Evolutionary conservation across 2,888 invertebrate species (phyloP).

Genomic region (Microdon myrmicae): DNA sequence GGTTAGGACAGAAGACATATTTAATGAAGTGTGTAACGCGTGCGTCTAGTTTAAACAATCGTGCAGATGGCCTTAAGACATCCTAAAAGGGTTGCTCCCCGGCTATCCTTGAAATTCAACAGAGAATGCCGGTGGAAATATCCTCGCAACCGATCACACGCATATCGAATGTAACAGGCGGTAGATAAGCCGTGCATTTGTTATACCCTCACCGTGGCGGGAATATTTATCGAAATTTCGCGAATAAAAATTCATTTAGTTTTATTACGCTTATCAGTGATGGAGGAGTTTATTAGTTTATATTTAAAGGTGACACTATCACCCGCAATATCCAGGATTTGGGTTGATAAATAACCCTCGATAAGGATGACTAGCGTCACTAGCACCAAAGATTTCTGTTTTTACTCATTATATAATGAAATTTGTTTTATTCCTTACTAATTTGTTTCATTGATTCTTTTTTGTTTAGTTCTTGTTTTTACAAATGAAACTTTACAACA

Average conservation of each 20-base stretch:
- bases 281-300: constrained; percentile 8
- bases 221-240: too few species aligned
- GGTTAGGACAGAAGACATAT: constrained; percentile 25
- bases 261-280: constrained; percentile 26
- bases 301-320: constrained; percentile 24
- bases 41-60: constrained; percentile 36
- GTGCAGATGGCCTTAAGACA: constrained; percentile 37
- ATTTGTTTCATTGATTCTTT: background rate
- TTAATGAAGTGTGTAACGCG: constrained; percentile 34
- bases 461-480: background rate
- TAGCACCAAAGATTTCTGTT: too few species aligned
- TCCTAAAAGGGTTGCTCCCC: constrained; percentile 33
- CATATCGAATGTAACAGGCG: constrained; percentile 19
- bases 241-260: constrained; percentile 19
- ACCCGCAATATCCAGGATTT: too few species aligned
- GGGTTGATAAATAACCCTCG: too few species aligned
- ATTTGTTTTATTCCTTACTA: background rate
- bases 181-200: constrained; percentile 9
- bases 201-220: constrained; percentile 7
- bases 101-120: constrained; percentile 16
- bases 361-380: too few species aligned
- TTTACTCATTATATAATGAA: too few species aligned
- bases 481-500: constrained; percentile 3
- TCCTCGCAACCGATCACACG: constrained; percentile 8
- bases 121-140: too few species aligned